Conservation (phyloP, 2,797 vertebrate species). For the Hapalemur alaotrensis region DNA sequence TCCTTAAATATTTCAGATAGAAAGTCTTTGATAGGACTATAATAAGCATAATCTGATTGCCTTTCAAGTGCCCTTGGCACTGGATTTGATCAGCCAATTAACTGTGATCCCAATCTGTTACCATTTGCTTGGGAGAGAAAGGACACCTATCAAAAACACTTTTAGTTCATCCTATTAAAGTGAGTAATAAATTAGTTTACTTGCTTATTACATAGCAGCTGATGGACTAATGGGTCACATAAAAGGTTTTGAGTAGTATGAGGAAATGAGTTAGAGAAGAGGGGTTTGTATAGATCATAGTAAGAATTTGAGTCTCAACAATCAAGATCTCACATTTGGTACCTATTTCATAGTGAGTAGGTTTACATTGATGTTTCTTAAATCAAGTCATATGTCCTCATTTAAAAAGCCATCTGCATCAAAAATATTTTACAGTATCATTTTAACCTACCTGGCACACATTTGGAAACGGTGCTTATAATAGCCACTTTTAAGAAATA, state of each 20-base stretch:
- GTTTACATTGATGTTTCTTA: background rate
- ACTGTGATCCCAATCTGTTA: background rate
- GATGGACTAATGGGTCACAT: background rate
- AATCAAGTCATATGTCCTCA: background rate
- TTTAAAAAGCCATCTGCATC: conserved; percentile 13
- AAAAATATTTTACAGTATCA: background rate
- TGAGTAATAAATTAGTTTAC: conserved; percentile 7
- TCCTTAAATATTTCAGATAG: background rate
- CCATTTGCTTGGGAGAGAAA: background rate
- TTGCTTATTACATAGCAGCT: conserved; percentile 10
- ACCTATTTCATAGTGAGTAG: background rate
- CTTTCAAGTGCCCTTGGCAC: background rate
- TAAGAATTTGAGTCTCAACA: background rate
- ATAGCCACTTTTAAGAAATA: conserved; percentile 33
- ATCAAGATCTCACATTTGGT: background rate
- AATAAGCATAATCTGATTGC: background rate
- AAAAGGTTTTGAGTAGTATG: background rate
- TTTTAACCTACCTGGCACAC: background rate
- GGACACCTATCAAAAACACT: background rate
- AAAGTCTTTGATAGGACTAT: background rate
- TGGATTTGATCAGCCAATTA: background rate
- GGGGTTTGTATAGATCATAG: background rate
- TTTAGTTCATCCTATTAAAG: background rate
- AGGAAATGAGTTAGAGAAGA: background rate
- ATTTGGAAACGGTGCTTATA: background rate